Evolutionary conservation across 2,888 invertebrate species (phyloP).

Genomic region (Mermis nigrescens): DNA sequence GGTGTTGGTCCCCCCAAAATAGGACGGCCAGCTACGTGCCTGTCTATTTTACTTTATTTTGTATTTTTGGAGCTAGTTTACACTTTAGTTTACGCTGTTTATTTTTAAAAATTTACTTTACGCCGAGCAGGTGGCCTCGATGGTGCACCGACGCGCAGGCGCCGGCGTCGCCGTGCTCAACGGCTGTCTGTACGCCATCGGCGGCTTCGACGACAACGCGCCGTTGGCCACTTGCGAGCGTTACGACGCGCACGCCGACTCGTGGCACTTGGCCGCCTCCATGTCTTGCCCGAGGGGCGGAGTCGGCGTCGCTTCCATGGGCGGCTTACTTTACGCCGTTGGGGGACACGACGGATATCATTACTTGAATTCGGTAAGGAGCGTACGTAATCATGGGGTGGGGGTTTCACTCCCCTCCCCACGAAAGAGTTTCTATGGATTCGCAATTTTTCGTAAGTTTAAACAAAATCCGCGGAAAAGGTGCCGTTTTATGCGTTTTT

Average conservation of each 20-base stretch:
- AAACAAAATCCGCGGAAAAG: background rate
- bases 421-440: background rate
- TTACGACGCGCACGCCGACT: conserved; percentile 9
- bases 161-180: conserved; percentile 38
- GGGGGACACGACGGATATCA: conserved; percentile 29
- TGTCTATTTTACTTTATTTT: too few relatives aligned
- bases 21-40: too few relatives aligned
- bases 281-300: conserved; percentile 29
- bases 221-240: conserved; percentile 32
- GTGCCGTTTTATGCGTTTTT: too few relatives aligned
- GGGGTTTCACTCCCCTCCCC: conserved; percentile 13
- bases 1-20: too few relatives aligned
- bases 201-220: conserved; percentile 39
- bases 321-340: conserved; percentile 31
- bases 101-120: too few relatives aligned
- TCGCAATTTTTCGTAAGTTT: background rate
- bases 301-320: conserved; percentile 32
- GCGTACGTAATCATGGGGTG: too few relatives aligned
- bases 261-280: conserved; percentile 5
- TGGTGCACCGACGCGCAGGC: conserved; percentile 37
- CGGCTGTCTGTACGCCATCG: conserved; percentile 35
- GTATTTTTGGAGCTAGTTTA: too few relatives aligned
- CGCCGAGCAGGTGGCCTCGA: conserved; percentile 33
- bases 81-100: too few relatives aligned
- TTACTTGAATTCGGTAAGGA: conserved; percentile 19